phyloP scores from a whole-genome alignment of 92 coral and sea anemone species.

The Phenganax marumi region DNA sequence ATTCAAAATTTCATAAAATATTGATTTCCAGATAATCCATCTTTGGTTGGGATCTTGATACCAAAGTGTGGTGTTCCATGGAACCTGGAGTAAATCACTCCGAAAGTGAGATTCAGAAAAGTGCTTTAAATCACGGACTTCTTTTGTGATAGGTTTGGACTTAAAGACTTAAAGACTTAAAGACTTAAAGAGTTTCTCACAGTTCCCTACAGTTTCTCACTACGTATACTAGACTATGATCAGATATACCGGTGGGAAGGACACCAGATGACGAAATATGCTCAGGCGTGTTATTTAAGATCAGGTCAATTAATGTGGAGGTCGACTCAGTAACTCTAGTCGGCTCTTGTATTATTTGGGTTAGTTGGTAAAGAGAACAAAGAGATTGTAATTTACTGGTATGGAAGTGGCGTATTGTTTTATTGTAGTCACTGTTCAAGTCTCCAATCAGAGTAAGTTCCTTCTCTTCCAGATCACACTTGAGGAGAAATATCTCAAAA shows the following conservation, averaged over 20 bases:
- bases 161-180: neutral
- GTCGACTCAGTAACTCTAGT: no score
- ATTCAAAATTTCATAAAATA: constrained; percentile 20
- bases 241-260: no score
- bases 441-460: constrained; percentile 35
- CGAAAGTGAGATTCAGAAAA: constrained; percentile 27
- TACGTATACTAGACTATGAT: no score
- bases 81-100: constrained; percentile 22
- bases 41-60: constrained; percentile 36
- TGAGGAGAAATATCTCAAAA: no score
- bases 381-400: no score
- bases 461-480: no score
- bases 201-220: constrained; percentile 7
- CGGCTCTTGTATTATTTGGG: no score
- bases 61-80: constrained; percentile 25
- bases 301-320: neutral
- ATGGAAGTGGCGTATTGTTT: neutral
- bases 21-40: constrained; percentile 42
- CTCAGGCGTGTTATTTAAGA: neutral
- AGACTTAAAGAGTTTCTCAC: constrained; percentile 29
- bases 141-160: constrained; percentile 24
- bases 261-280: no score
- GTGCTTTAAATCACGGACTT: no score
- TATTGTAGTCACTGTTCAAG: constrained; percentile 24
- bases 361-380: no score